Evolutionary conservation across 2,888 invertebrate genomes (phyloP).

Genomic region (Parnassius mnemosyne): DNA sequence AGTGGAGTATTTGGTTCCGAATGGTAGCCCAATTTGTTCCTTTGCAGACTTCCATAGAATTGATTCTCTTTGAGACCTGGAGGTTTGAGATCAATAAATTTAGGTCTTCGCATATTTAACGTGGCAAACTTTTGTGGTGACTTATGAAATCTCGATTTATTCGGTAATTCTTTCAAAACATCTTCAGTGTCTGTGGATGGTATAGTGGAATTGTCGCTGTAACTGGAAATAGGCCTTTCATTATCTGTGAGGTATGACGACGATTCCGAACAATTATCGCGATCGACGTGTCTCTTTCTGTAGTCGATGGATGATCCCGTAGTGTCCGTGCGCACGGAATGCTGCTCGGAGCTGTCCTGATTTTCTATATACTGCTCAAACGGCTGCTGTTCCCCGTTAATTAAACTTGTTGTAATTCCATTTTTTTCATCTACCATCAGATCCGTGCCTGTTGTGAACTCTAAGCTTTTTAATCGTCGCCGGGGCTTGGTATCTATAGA

Average conservation of each 20-base stretch:
- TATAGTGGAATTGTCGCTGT: conserved; percentile 75
- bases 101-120: conserved; percentile 69
- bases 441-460: conserved; percentile 58
- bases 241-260: conserved; percentile 75
- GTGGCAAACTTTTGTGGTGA: conserved; percentile 77
- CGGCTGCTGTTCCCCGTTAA: conserved; percentile 66
- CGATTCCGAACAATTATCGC: conserved; percentile 77
- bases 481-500: conserved; percentile 75
- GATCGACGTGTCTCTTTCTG: conserved; percentile 73
- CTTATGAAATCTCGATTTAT: conserved; percentile 71
- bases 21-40: conserved; percentile 71
- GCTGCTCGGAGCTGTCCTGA: conserved; percentile 68
- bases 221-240: conserved; percentile 75
- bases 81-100: conserved; percentile 69
- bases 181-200: conserved; percentile 76
- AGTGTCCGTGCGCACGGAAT: conserved; percentile 71
- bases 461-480: conserved; percentile 69
- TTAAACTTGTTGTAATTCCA: conserved; percentile 52
- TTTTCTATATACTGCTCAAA: conserved; percentile 61
- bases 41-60: conserved; percentile 65
- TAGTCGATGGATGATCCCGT: conserved; percentile 67
- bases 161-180: conserved; percentile 72
- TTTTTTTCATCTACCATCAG: conserved; percentile 57
- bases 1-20: conserved; percentile 76
- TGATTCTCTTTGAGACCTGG: conserved; percentile 54